phyloP scores from a whole-genome alignment of 2,113 vertebrate species.

The Chaetura pelagica region DNA sequence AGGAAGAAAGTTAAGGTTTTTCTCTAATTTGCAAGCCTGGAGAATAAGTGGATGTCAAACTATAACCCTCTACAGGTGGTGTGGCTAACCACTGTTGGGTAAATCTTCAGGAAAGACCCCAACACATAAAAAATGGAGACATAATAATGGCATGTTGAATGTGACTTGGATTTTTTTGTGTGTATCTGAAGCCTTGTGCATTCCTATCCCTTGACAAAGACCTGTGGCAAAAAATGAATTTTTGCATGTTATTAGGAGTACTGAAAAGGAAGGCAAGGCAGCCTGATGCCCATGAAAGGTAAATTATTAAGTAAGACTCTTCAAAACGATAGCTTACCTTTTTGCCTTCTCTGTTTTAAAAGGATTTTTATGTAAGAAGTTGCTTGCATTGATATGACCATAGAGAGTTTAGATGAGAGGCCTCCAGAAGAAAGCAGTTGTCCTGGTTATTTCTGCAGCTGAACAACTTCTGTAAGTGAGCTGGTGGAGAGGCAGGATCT shows the following conservation, averaged over 20 bases:
- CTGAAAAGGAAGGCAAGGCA: not conserved
- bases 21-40: not conserved
- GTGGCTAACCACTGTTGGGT: not conserved
- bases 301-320: not conserved
- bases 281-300: not conserved
- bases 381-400: not conserved
- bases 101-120: not conserved
- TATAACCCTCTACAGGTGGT: not conserved
- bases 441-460: not conserved
- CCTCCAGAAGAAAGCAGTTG: not conserved
- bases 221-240: not conserved
- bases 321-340: not conserved
- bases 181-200: not conserved
- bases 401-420: not conserved
- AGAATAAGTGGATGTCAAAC: not conserved
- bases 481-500: not conserved
- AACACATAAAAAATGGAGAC: not conserved
- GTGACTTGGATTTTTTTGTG: not conserved
- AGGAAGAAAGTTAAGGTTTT: not conserved
- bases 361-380: not conserved
- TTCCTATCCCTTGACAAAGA: not conserved
- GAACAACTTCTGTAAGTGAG: not conserved
- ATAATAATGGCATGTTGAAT: not conserved
- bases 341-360: not conserved
- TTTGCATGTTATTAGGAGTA: not conserved